Percentiles rank a stretch among this genome's conserved stretches.
Conservation (phyloP, 2,888 invertebrate genomes). For the Caradrina kadenii region DNA sequence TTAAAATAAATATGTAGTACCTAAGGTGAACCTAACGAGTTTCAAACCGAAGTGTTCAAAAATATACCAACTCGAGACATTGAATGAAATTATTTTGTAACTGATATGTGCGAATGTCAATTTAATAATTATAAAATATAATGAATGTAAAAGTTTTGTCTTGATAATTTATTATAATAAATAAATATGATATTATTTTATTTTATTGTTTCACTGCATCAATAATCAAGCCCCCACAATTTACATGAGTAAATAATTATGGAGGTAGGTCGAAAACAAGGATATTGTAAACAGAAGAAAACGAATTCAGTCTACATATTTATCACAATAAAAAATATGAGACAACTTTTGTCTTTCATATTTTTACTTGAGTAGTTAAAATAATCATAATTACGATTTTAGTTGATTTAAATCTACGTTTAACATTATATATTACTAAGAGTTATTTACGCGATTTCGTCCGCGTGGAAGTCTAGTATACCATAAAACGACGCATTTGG, state of each 20-base stretch:
- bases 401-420: too few species aligned
- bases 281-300: too few species aligned
- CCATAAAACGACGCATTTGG: too few species aligned
- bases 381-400: too few species aligned
- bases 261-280: neutral
- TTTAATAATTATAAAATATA: conserved; percentile 37
- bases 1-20: conserved; percentile 36
- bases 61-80: conserved; percentile 59
- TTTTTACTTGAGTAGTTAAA: too few species aligned
- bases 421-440: too few species aligned
- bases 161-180: conserved; percentile 59
- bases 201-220: conserved; percentile 38
- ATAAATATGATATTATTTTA: conserved; percentile 64
- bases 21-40: conserved; percentile 57
- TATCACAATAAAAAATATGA: too few species aligned
- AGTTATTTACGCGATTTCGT: too few species aligned
- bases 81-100: conserved; percentile 61
- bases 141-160: conserved; percentile 62
- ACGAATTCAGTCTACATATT: too few species aligned
- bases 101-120: conserved; percentile 63
- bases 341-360: too few species aligned
- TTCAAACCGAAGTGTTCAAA: conserved; percentile 72
- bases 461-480: too few species aligned
- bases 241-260: too few species aligned
- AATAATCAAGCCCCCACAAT: neutral